These are phyloP conservation scores for Oryzias melastigma DNA, from an alignment of 2,113 vertebrate species.

Conservation along the genomic window DNA sequence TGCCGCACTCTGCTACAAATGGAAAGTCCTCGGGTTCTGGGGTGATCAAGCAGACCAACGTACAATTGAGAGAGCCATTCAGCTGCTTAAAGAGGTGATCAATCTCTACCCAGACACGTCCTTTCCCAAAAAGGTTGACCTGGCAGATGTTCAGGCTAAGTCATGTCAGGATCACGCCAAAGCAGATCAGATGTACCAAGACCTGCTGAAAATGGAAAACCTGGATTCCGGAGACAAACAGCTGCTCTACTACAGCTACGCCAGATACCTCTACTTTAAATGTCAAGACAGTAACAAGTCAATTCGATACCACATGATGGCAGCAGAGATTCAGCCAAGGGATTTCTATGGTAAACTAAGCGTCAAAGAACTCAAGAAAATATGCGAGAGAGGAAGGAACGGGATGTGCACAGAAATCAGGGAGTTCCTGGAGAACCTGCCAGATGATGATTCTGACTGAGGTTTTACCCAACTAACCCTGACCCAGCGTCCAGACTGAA, in stretches of 20 bases:
- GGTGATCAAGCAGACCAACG: neutral
- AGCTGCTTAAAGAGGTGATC: slow-evolving; percentile 26
- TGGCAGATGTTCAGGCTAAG: slow-evolving; percentile 26
- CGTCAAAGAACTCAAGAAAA: slow-evolving; percentile 20
- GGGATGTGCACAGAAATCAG: slow-evolving; percentile 20
- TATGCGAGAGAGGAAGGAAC: neutral
- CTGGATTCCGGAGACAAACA: slow-evolving; percentile 29
- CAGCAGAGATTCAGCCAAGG: slow-evolving; percentile 8
- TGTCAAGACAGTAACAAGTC: neutral
- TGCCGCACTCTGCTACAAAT: slow-evolving; percentile 32
- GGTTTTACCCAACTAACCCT: neutral
- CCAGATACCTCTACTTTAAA: neutral
- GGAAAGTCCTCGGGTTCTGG: slow-evolving; percentile 13
- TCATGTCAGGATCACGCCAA: neutral
- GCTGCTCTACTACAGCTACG: slow-evolving; percentile 34
- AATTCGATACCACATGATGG: slow-evolving; percentile 35
- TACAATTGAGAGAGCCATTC: slow-evolving; percentile 10
- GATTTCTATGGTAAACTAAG: slow-evolving; percentile 14
- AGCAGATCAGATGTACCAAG: slow-evolving; percentile 28
- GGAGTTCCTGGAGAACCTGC: slow-evolving; percentile 24
- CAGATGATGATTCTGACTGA: neutral
- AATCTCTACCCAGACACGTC: slow-evolving; percentile 33
- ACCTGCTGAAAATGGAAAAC: slow-evolving; percentile 2
- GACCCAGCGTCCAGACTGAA: too few relatives aligned
- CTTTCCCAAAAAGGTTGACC: neutral